Evolutionary conservation across 2,113 vertebrate genomes (phyloP), one percentile per base, ranked within the genome.

Genomic region (Hydrolagus affinis): DNA sequence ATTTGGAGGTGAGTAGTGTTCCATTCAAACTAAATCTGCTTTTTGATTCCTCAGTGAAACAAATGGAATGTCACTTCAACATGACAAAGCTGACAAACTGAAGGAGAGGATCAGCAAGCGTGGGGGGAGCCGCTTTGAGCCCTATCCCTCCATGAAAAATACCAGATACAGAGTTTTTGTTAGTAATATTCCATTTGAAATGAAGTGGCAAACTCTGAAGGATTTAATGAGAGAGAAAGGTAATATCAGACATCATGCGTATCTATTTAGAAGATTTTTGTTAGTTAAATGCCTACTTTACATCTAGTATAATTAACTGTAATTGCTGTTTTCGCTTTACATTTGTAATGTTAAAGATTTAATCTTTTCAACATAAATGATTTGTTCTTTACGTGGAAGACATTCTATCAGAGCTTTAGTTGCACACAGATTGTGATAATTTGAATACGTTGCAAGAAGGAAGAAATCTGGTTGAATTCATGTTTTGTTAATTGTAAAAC

Each of bases 191-290:
- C 97, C 97, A 0, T 98, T 98, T 85, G 97, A 99, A 89, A 95
- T 99, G 87, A 98, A 98, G 91, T 99, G 97, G 97, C 97, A 99
- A 91, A 94, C 96, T 17, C 95, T 99, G 23, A 98, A 99, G 92
- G 97, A 98, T 89, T 93, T 98, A 87, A 97, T 99, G 91, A 98
- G 98, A 92, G 97, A 98, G 90, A 98, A 96, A 97, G 97, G 97
- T 99, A 97, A 92, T 92, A 86, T 89, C 17, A 68, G 60, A 28
- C 66, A 28, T 64, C 32, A 75, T 19, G 59, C 66, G 78, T 83
- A 28, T 30, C 32, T 12, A 68, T 44, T 32, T 68, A 62, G 78
- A 68, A 83, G 21, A 4, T 28, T 73, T 74, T 74, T 19, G 25
- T 64, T 83, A 21, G 3, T 19, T 17, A 75, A 56, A 66, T 64